Percentiles rank a stretch among this genome's conserved stretches.
Evolutionary conservation across 2,888 invertebrate species (phyloP).

Genomic region (Nomada fabriciana): DNA sequence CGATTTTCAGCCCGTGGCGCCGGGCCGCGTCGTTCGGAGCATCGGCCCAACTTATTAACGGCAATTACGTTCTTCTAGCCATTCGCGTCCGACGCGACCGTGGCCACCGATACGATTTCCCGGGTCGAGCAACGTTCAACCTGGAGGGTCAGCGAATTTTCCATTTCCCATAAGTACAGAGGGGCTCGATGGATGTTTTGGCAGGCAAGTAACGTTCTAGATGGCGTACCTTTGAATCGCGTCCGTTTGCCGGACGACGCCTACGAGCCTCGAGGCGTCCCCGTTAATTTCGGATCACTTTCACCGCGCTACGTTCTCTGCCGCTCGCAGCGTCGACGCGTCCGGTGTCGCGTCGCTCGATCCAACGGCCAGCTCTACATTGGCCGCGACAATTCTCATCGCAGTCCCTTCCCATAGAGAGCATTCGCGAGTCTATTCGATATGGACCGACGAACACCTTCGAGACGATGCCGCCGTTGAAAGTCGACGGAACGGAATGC

Average conservation of each 20-base stretch:
- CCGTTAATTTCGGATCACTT: conserved; percentile 74
- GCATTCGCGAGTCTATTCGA: not conserved
- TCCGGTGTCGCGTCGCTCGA: conserved; percentile 2
- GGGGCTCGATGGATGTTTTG: not conserved
- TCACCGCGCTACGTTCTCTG: conserved; percentile 57
- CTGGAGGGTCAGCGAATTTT: no score
- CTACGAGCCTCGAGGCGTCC: conserved; percentile 68
- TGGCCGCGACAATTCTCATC: not conserved
- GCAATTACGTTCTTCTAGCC: not conserved
- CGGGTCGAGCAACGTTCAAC: no score
- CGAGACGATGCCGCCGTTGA: not conserved
- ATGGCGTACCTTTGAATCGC: conserved; percentile 38
- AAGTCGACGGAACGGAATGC: conserved; percentile 33
- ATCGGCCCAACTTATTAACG: not conserved
- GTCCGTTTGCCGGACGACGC: conserved; percentile 62
- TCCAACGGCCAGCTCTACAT: conserved; percentile 35
- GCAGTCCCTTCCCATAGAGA: not conserved
- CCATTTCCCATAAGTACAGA: no score
- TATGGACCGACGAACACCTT: conserved; percentile 8
- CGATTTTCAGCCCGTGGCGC: conserved; percentile 15
- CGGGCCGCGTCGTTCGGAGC: not conserved
- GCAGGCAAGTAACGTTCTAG: conserved; percentile 37
- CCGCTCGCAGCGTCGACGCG: conserved; percentile 26
- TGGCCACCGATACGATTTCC: no score
- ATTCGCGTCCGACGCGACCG: no score